These are phyloP conservation scores for Thecocarcelia acutangulata DNA, from an alignment of 2,888 invertebrate genomes.

Conservation along the genomic window DNA sequence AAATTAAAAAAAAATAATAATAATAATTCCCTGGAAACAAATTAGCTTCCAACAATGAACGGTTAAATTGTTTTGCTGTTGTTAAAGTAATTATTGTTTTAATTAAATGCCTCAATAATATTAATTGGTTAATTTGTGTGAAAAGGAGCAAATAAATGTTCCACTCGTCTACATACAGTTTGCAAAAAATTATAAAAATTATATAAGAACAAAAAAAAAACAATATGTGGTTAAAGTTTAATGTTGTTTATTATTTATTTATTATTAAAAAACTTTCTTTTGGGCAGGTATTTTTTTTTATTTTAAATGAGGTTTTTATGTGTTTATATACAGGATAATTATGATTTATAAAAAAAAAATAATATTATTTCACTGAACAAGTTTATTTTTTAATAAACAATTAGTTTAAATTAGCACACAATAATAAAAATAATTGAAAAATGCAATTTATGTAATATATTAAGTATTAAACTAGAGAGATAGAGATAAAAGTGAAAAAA, in stretches of 20 bases:
- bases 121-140: constrained; percentile 27
- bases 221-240: constrained; percentile 16
- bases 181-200: constrained; percentile 13
- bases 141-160: background rate
- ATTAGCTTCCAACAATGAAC: no score
- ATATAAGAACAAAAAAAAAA: constrained; percentile 2
- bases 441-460: constrained; percentile 14
- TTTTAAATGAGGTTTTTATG: background rate
- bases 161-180: constrained; percentile 2
- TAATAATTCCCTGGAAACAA: no score
- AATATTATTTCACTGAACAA: background rate
- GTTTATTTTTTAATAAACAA: constrained; percentile 36
- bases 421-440: background rate
- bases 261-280: no score
- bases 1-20: no score
- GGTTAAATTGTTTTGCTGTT: no score
- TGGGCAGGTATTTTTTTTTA: background rate
- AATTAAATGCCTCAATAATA: no score
- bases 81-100: no score
- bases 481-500: constrained; percentile 5
- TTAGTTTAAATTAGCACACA: constrained; percentile 55
- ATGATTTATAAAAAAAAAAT: constrained; percentile 36
- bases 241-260: constrained; percentile 38
- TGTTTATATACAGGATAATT: constrained; percentile 44
- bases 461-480: constrained; percentile 12